Base-by-base conservation (phyloP, 2,797 vertebrate genomes). In the Channallabes apus region DNA sequence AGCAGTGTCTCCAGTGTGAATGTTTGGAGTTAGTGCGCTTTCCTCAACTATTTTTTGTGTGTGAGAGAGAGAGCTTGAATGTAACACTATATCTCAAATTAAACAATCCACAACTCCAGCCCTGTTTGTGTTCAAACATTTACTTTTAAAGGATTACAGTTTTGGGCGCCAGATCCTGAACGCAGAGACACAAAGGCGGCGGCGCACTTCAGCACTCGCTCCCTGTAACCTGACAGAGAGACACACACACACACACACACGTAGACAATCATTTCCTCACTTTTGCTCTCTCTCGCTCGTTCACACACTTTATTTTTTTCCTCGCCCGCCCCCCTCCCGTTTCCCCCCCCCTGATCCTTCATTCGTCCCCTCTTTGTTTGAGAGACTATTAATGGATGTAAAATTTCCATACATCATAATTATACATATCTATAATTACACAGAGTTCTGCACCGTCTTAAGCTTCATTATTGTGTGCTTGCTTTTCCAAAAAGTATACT, bases 81-180 rank as follows among this genome's bases (percentile, higher is more conserved):
- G 94, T 95, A 96, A 96, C 91, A 93, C 91, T 95, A 94, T 95
- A 94, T 95, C 86, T 76, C 92, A 95, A 93, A 94, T 96, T 94
- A 95, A 95, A 96, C 95, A 95, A 91, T 95, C 94, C 94, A 92
- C 93, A 92, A 91, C 90, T 93, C 91, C 91, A 92, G 93, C 94
- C 92, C 92, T 95, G 95, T 96, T 95, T 95, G 94, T 92, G 91
- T 96, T 94, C 93, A 94, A 96, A 95, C 94, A 93, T 95, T 95
- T 94, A 93, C 95, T 95, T 94, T 92, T 91, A 92, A 94, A 95
- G 92, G 93, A 94, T 95, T 94, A 94, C 93, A 92, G 92, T 90
- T 87, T 93, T 90, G 87, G 92, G 92, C 93, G 94, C 94, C 91
- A 85, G 91, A 92, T 94, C 91, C 91, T 90, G 87, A 89, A 89